Evolutionary conservation across 2,113 vertebrate genomes (phyloP), one percentile per base, ranked within the genome.

Genomic region (Trachemys scripta): DNA sequence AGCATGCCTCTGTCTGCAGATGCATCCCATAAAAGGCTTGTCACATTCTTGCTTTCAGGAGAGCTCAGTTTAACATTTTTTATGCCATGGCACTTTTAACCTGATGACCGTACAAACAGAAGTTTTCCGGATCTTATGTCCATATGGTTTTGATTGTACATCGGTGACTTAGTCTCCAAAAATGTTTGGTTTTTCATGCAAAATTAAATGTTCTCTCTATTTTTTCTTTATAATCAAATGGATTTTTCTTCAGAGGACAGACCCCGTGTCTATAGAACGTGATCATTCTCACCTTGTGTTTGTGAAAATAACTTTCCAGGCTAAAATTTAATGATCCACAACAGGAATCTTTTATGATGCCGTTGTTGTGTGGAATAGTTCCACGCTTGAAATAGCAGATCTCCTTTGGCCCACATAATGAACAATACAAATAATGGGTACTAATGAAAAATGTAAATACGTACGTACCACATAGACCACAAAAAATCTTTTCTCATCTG

Each of bases 261-360:
- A 54, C 25, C 31, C 38, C 38, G 5, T 51, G 45, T 57, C 87
- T 96, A 49, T 80, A 95, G 85, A 96, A 90, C 10, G 27, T 35
- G 86, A 81, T 87, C 90, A 56, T 5, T 90, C 38, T 82, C 92
- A 51, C 11, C 35, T 87, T 87, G 19, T 47, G 38, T 65, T 87
- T 0, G 0, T 81, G 72, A 89, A 95, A 95, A 90, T 90, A 89
- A 86, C 81, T 89, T 79, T 87, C 84, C 84, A 96, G 5, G 69
- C 76, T 65, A 80, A 94, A 94, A 90, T 17, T 95, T 97, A 97
- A 97, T 93, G 94, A 92, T 56, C 84, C 95, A 83, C 96, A 86
- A 27, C 5, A 57, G 94, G 93, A 97, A 50, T 81, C 62, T 2
- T 87, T 87, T 62, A 5, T 1, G 14, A 65, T 94, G 79, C 88